phyloP scores from a whole-genome alignment of 2,113 vertebrate species.

The Xyrauchen texanus region DNA sequence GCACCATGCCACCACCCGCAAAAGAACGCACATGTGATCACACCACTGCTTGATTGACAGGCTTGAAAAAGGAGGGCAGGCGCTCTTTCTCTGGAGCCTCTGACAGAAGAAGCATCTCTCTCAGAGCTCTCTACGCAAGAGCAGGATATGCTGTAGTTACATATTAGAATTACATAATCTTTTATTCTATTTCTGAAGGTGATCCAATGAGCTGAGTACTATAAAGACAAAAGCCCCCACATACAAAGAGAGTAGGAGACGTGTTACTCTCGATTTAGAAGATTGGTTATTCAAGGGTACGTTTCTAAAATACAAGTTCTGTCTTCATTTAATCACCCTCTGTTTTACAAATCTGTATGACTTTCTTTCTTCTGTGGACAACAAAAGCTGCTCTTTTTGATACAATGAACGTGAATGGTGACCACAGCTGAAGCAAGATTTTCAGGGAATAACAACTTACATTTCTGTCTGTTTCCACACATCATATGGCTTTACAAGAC shows the following conservation, averaged over 20 bases:
- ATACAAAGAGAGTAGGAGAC: background rate
- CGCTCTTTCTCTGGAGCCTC: slow-evolving; percentile 31
- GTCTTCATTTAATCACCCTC: too few species aligned
- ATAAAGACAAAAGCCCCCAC: background rate
- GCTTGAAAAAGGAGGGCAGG: slow-evolving; percentile 29
- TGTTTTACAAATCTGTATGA: too few species aligned
- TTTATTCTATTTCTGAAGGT: background rate
- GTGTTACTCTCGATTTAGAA: too few species aligned
- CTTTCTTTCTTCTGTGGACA: too few species aligned
- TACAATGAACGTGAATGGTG: too few species aligned
- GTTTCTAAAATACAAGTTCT: too few species aligned
- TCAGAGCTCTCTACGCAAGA: slow-evolving; percentile 19
- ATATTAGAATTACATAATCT: slow-evolving; percentile 34
- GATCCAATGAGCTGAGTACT: background rate
- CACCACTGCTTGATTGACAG: slow-evolving; percentile 51
- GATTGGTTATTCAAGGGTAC: too few species aligned
- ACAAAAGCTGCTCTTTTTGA: too few species aligned
- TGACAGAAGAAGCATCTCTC: slow-evolving; percentile 20
- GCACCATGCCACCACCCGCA: slow-evolving; percentile 40
- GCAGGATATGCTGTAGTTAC: slow-evolving; percentile 34
- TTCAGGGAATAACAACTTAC: too few species aligned
- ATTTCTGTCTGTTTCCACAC: too few species aligned
- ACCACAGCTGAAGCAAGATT: too few species aligned
- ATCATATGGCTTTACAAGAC: too few species aligned
- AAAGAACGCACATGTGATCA: slow-evolving; percentile 43